phyloP scores from a whole-genome alignment of 2,113 vertebrate species.

The Salvelinus sp. region DNA sequence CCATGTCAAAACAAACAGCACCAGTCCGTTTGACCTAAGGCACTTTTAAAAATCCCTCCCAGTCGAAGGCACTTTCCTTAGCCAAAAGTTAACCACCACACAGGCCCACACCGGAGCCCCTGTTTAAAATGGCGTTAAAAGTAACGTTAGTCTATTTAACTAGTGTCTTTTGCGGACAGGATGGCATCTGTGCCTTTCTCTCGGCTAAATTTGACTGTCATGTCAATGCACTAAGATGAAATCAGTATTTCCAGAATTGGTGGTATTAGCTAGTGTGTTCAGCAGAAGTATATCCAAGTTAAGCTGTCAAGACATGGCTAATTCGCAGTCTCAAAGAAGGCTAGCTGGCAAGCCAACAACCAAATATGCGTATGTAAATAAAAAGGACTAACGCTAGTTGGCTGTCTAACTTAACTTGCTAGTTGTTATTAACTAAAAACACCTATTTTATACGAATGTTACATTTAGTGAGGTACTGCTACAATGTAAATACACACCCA shows the following conservation, averaged over 20 bases:
- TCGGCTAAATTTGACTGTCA: slow-evolving; percentile 68
- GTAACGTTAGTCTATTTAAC: slow-evolving; percentile 63
- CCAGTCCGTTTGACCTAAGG: slow-evolving; percentile 61
- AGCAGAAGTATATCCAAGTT: slow-evolving; percentile 28
- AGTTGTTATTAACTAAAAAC: neutral
- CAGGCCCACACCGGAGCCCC: slow-evolving; percentile 61
- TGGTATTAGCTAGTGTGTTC: slow-evolving; percentile 16
- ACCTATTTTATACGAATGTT: neutral
- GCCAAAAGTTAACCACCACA: slow-evolving; percentile 59
- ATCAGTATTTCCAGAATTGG: slow-evolving; percentile 28
- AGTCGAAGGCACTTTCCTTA: slow-evolving; percentile 56
- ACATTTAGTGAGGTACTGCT: slow-evolving; percentile 8
- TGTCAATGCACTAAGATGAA: slow-evolving; percentile 55
- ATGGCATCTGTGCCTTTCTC: slow-evolving; percentile 67
- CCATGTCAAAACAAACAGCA: slow-evolving; percentile 65
- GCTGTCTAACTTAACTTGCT: neutral
- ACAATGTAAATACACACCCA: too few relatives aligned
- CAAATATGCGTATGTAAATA: slow-evolving; percentile 63
- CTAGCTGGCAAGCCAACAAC: slow-evolving; percentile 56
- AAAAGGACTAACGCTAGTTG: slow-evolving; percentile 33
- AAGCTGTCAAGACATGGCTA: slow-evolving; percentile 63
- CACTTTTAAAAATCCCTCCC: slow-evolving; percentile 70
- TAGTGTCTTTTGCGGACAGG: slow-evolving; percentile 64
- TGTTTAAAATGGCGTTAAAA: slow-evolving; percentile 71
- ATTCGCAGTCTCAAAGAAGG: slow-evolving; percentile 37